These are phyloP conservation scores for Protophormia terraenovae DNA, from an alignment of 2,888 invertebrate species.

Conservation along the genomic window DNA sequence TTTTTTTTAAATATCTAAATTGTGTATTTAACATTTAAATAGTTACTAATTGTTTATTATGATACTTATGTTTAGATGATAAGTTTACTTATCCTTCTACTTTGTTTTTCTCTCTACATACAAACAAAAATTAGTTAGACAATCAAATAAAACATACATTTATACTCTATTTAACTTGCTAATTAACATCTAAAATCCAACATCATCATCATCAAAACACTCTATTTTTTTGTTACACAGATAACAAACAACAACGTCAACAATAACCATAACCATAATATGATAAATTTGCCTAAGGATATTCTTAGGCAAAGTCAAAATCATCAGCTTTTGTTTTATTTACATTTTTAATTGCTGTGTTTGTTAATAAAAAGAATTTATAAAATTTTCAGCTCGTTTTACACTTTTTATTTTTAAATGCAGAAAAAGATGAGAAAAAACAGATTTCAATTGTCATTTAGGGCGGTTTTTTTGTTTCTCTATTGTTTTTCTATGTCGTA, in stretches of 20 bases:
- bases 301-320: constrained; percentile 43
- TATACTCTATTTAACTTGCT: constrained; percentile 57
- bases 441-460: constrained; percentile 61
- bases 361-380: background rate
- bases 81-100: constrained; percentile 48
- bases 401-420: constrained; percentile 38
- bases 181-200: constrained; percentile 59
- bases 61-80: constrained; percentile 60
- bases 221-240: background rate
- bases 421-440: constrained; percentile 4
- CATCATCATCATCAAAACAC: background rate
- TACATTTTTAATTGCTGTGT: constrained; percentile 64
- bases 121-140: too few relatives aligned
- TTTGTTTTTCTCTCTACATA: background rate
- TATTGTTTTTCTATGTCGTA: constrained; percentile 72
- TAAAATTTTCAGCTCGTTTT: constrained; percentile 39
- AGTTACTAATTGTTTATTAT: constrained; percentile 68
- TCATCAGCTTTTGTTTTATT: constrained; percentile 61
- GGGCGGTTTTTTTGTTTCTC: constrained; percentile 49
- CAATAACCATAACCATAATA: too few relatives aligned
- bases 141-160: constrained; percentile 20
- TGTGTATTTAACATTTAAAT: constrained; percentile 68
- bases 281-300: constrained; percentile 17
- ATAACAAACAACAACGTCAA: background rate
- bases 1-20: constrained; percentile 47